phyloP scores from a whole-genome alignment of 1,140 invertebrate genomes.

The Thalassaphorura encarpata region DNA sequence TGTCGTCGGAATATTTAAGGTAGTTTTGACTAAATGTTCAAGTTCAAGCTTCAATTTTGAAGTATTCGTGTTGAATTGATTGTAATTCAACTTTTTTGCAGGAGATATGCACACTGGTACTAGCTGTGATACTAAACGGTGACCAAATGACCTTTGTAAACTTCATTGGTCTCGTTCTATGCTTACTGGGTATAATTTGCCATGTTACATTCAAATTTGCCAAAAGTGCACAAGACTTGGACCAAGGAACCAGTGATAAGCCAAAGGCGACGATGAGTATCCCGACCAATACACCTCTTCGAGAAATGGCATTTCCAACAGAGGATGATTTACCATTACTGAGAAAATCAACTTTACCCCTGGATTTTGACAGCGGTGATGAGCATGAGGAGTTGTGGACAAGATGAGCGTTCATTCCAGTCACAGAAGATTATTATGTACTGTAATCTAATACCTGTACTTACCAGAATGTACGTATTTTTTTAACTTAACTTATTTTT shows the following conservation, averaged over 20 bases:
- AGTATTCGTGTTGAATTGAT: conserved; percentile 11
- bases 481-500: not conserved
- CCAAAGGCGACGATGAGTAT: not conserved
- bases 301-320: not conserved
- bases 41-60: not conserved
- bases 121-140: conserved; percentile 75
- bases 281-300: too few relatives aligned
- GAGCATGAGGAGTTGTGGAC: not conserved
- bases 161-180: conserved; percentile 72
- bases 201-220: conserved; percentile 69
- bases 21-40: conserved; percentile 39
- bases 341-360: too few relatives aligned
- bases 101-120: conserved; percentile 78
- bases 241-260: not conserved
- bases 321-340: conserved; percentile 5
- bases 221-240: conserved; percentile 16
- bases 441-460: not conserved
- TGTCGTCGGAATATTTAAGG: conserved; percentile 94
- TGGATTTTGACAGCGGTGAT: not conserved
- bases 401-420: not conserved
- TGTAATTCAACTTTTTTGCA: conserved; percentile 43
- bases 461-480: not conserved
- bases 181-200: conserved; percentile 73
- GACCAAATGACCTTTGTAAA: conserved; percentile 76
- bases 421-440: not conserved